Base-by-base conservation (phyloP, 1,140 invertebrate species). In the Drosophila ironensis region DNA sequence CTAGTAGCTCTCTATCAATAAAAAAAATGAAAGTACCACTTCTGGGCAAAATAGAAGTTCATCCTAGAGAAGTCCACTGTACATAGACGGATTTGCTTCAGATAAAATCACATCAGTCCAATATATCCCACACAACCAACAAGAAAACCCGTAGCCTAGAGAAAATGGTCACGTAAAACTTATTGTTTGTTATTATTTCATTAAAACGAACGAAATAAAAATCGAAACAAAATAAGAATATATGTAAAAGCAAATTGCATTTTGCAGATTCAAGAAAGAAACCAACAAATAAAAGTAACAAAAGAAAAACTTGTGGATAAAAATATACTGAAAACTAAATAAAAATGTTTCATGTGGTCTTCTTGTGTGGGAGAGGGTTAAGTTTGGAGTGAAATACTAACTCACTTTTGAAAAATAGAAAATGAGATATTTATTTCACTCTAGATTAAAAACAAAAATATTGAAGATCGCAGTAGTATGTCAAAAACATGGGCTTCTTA, bases 151-250 rank as follows among this genome's bases (percentile, higher is more conserved):
- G 25, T 42, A 69, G 54, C 46, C 50, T 56, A 70, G 30, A 51
- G 44, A 68, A n/a, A 70, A 61, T 54, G 77, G 28, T 80, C 77
- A 40, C 46, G 54, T 72, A 72, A 72, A 51, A 50, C n/a, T 52
- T 69, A 78, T 63, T 20, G 19, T 72, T 50, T 72, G 77, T 72
- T 72, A 82, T 72, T 52, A 76, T 76, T 72, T 81, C 77, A 71
- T 41, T 56, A 50, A 22, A 17, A 45, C 22, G 30, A 24, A 37
- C 35, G 6, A 25, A 37, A 6, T 6, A 30, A 25, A 47, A 33
- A n/a, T n/a, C 19, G 20, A 22, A 22, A 22, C 37, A 50, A 51
- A 67, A 61, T 48, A 52, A 57, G 61, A 77, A 52, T 59, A 33
- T 59, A 84, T 76, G 54, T 71, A 75, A 71, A 63, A 52, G 66